Evolutionary conservation across 2,888 invertebrate genomes (phyloP).

Genomic region (Oligia strigilis): DNA sequence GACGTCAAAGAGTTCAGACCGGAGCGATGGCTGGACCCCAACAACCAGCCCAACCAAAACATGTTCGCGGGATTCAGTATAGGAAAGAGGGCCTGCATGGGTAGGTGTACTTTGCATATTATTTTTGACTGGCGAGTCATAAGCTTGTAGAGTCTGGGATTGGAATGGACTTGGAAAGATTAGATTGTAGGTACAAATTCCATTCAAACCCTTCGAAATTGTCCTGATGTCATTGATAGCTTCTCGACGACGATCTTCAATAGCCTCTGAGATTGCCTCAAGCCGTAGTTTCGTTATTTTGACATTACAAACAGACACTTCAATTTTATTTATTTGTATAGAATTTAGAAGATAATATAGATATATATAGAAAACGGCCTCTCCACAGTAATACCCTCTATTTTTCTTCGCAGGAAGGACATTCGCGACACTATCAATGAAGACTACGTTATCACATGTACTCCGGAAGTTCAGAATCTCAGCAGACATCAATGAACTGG

Average conservation of each 20-base stretch:
- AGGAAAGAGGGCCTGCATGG: conserved; percentile 69
- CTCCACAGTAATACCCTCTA: not conserved
- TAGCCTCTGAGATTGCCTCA: not conserved
- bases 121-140: not conserved
- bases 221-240: not conserved
- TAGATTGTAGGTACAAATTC: not conserved
- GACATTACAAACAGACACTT: no score
- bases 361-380: not conserved
- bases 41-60: conserved; percentile 61
- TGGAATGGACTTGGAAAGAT: not conserved
- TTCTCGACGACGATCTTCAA: not conserved
- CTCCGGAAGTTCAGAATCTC: conserved; percentile 68
- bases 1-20: conserved; percentile 62
- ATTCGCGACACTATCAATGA: conserved; percentile 73
- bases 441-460: conserved; percentile 70
- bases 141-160: not conserved
- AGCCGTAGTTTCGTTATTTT: no score
- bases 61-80: conserved; percentile 57
- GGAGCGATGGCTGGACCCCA: conserved; percentile 70
- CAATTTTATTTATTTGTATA: no score
- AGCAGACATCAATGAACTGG: conserved; percentile 67
- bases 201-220: not conserved
- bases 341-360: no score
- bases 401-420: conserved; percentile 68
- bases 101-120: conserved; percentile 44